Evolutionary conservation across 2,888 invertebrate genomes (phyloP), one percentile per base, ranked within the genome.

Genomic region (Orthosia gothica): DNA sequence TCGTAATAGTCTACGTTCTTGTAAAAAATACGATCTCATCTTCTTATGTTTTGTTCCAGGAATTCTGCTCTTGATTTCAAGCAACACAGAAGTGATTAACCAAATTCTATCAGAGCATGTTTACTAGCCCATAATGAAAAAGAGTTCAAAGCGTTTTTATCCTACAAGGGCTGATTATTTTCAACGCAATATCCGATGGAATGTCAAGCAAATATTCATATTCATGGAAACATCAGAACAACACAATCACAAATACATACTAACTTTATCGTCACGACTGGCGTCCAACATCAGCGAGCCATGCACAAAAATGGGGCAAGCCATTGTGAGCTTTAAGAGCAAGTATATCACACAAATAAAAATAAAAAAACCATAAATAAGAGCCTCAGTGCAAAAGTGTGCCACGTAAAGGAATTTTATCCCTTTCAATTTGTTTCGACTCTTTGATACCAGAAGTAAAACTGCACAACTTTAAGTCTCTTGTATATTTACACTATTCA

Each of bases 261-360:
- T 59, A 61, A 57, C 61, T 68, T 62, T 61, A 61, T 69, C 26
- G 62, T 59, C 52, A 68, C 58, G 55, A 67, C 5, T 49, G 61
- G 16, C 20, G 23, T 55, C 47, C 67, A 61, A 73, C 82, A 65
- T 62, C 67, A 83, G 63, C 55, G 20, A 61, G 23, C 65, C 52
- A 40, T 54, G 40, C 45, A 49, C 45, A 55, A 83, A 82, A 82
- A 76, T 76, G 62, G 68, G 52, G 26, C 76, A 68, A 55, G 55
- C 65, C 55, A 84, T 82, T 84, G 72, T 81, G 47, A 55, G 73
- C 68, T 77, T 65, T 68, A 64, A 83, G 73, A 83, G 81, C 81
- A 77, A 79, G n/a, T n/a, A n/a, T n/a, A n/a, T n/a, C n/a, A n/a
- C n/a, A n/a, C n/a, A n/a, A n/a, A n/a, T n/a, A n/a, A n/a, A n/a